A percentile compares a stretch with the other conserved stretches of the same genome.
phyloP scores from a whole-genome alignment of 1,140 invertebrate species.

The Trichonephila clavata region DNA sequence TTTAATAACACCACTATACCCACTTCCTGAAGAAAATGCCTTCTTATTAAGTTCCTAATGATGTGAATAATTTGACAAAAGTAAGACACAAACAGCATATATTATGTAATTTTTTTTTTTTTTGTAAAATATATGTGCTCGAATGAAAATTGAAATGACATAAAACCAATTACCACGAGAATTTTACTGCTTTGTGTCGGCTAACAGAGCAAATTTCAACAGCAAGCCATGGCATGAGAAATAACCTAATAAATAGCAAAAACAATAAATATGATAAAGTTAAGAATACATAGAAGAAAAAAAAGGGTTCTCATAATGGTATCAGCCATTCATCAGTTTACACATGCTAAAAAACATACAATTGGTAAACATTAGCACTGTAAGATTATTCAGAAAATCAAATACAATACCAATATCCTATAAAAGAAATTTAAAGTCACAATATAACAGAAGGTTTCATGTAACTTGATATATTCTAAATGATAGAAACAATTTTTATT shows the following conservation, averaged over 20 bases:
- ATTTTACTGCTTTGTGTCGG: constrained; percentile 72
- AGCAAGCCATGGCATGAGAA: constrained; percentile 66
- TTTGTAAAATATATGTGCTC: neutral
- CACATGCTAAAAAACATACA: too few species aligned
- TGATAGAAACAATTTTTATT: too few species aligned
- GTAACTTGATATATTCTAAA: too few species aligned
- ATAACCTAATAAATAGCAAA: constrained; percentile 74
- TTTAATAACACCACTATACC: neutral
- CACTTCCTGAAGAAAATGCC: neutral
- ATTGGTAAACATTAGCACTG: too few species aligned
- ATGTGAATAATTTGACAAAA: neutral
- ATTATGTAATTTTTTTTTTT: neutral
- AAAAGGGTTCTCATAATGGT: neutral
- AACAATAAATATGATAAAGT: constrained; percentile 60
- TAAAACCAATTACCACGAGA: constrained; percentile 74
- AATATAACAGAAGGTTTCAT: too few species aligned
- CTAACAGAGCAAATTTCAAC: constrained; percentile 42
- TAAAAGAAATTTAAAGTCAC: too few species aligned
- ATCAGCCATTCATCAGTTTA: neutral
- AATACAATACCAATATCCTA: too few species aligned
- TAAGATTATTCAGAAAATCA: too few species aligned
- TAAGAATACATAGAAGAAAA: neutral
- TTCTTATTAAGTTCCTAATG: neutral
- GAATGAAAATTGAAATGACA: constrained; percentile 41
- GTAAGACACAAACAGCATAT: neutral